Conservation (phyloP, 2,113 vertebrate genomes). For the Nerophis lumbriciformis region DNA sequence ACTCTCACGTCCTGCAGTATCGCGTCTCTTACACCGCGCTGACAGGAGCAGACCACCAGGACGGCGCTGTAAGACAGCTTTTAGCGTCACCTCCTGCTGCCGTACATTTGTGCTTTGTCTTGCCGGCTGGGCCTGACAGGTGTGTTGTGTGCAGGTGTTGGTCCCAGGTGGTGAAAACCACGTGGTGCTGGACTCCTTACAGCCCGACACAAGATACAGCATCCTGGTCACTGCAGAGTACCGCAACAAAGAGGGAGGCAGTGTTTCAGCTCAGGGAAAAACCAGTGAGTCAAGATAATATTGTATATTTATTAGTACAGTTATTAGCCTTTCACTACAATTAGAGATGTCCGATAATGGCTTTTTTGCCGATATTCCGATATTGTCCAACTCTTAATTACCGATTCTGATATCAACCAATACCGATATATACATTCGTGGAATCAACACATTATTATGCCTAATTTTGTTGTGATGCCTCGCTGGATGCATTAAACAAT, state of each 20-base stretch:
- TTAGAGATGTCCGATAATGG: no score
- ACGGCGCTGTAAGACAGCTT: conserved; percentile 55
- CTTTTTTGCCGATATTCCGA: no score
- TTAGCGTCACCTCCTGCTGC: not conserved
- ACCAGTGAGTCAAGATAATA: conserved; percentile 68
- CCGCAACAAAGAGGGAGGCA: conserved; percentile 75
- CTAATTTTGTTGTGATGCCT: no score
- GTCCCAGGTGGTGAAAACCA: conserved; percentile 72
- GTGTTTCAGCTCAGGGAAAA: conserved; percentile 65
- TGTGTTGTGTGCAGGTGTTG: conserved; percentile 67
- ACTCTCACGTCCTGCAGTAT: conserved; percentile 78
- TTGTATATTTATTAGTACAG: no score
- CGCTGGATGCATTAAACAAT: no score
- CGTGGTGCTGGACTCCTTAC: conserved; percentile 69
- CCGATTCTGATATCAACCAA: no score
- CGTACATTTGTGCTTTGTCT: not conserved
- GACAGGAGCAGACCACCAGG: conserved; percentile 55
- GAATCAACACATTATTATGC: no score
- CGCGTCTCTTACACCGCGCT: conserved; percentile 72
- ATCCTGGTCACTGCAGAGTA: conserved; percentile 81
- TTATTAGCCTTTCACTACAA: no score
- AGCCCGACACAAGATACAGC: conserved; percentile 81
- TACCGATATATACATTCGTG: no score
- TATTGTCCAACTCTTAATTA: no score
- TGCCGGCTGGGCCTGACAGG: not conserved